Base-by-base conservation (phyloP, 2,797 vertebrate genomes). In the Enteromius anoplus region DNA sequence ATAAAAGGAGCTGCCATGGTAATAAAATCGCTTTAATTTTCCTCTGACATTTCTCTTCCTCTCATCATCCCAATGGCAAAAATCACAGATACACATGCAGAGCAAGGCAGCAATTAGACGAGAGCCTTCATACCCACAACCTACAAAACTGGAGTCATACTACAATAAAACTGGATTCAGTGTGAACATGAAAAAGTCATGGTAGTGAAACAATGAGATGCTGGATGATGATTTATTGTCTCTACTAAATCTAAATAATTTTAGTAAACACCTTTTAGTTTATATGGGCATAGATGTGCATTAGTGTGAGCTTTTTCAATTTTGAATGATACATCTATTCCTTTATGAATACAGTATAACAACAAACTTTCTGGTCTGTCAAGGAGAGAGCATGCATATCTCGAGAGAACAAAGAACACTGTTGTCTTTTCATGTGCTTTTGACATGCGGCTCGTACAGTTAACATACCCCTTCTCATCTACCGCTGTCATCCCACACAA, bases 1-100 rank as follows among this genome's bases (percentile, higher is more conserved):
- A 45, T 70, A 49, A 65, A 78, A 53, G 23, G 14, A 85, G 40
- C 65, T 51, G 72, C 37, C 42, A 85, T 60, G 32, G 40, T 76
- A 81, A 76, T 78, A 72, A 64, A 53, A 72, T 81, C 10, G 8
- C 71, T 75, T 82, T 66, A 51, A 82, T 82, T 75, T 82, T 82
- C 71, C 60, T 66, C 45, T 75, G 32, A 78, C 58, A 62, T 81
- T 53, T 81, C 68, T 19, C 19, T 62, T 71, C 29, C 45, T 85
- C 65, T 70, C 72, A 77, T 62, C 65, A 77, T 69, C 23, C 15
- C 32, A 62, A 53, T 2, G 26, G 32, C 68, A 58, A 77, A 42
- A 80, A 65, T 66, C 65, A 78, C 23, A 84, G 53, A n/a, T 29
- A 64, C 40, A 71, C 12, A 14, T 26, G 15, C 23, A 60, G 32